Conservation (phyloP, 2,797 vertebrate genomes). For the Arremon aurantiirostris region DNA sequence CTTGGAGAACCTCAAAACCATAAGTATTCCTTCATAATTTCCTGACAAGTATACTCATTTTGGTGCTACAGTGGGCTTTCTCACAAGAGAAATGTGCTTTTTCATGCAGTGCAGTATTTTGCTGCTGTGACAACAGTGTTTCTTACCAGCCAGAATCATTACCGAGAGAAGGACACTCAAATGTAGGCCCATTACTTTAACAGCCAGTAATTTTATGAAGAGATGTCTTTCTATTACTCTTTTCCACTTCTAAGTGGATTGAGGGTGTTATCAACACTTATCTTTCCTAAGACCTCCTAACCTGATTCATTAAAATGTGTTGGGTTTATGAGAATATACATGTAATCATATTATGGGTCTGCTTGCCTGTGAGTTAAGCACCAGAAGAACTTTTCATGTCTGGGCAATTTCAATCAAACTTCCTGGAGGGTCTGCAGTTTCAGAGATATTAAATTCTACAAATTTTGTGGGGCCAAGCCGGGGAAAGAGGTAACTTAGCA, state of each 20-base stretch:
- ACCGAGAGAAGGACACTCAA: background rate
- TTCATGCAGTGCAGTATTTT: background rate
- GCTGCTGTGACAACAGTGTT: background rate
- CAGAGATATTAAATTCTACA: background rate
- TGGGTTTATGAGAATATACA: background rate
- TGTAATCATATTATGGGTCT: background rate
- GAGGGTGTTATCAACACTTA: background rate
- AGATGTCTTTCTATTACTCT: background rate
- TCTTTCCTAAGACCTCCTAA: background rate
- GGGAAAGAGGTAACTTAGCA: background rate
- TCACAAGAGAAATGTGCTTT: background rate
- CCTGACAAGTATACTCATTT: background rate
- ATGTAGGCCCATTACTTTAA: background rate
- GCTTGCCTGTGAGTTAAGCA: background rate
- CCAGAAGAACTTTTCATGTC: background rate
- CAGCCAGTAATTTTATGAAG: background rate
- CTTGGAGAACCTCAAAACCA: background rate
- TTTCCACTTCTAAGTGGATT: background rate
- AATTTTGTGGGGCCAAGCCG: background rate
- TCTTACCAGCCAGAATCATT: background rate
- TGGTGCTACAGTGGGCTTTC: background rate
- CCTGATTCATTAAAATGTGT: background rate
- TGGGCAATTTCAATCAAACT: background rate
- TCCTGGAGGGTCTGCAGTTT: background rate
- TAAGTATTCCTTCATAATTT: slow-evolving; percentile 28